phyloP scores from a whole-genome alignment of 2,113 vertebrate genomes.

The Bettongia penicillata region DNA sequence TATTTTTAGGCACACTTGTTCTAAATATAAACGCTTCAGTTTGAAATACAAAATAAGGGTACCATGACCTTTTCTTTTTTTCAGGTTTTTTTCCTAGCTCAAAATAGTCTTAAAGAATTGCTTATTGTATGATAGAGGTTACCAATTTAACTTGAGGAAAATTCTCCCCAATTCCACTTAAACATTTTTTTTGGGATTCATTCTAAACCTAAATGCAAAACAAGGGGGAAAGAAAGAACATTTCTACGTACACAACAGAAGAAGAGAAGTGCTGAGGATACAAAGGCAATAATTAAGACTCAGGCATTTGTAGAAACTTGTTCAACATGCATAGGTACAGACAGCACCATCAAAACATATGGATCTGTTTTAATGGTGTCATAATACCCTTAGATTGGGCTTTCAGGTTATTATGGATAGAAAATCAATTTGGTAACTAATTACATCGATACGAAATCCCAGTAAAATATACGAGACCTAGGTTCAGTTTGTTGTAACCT shows the following conservation, averaged over 20 bases:
- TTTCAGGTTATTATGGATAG: conserved; percentile 38
- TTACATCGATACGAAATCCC: conserved; percentile 55
- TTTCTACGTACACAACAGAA: neutral
- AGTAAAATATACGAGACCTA: conserved; percentile 26
- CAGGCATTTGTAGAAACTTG: conserved; percentile 26
- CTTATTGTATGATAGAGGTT: neutral
- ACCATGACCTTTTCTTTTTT: neutral
- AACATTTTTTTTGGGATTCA: neutral
- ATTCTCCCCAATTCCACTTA: neutral
- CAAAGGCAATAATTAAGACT: conserved; percentile 16
- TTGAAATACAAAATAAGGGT: neutral
- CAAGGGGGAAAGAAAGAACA: neutral
- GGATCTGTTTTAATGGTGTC: neutral
- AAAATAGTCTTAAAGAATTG: neutral
- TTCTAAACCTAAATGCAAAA: neutral
- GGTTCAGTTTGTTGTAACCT: neutral
- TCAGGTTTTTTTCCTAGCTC: neutral
- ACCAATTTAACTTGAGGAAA: neutral
- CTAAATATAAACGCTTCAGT: neutral
- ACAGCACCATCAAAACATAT: neutral
- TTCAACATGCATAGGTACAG: neutral
- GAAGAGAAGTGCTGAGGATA: neutral
- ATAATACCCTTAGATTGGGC: neutral
- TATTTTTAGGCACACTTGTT: neutral
- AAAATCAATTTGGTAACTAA: conserved; percentile 46